Percentiles rank a stretch among this genome's conserved stretches.
These are phyloP conservation scores for Synergus laeviventris DNA, from an alignment of 2,888 invertebrate species.

Conservation along the genomic window DNA sequence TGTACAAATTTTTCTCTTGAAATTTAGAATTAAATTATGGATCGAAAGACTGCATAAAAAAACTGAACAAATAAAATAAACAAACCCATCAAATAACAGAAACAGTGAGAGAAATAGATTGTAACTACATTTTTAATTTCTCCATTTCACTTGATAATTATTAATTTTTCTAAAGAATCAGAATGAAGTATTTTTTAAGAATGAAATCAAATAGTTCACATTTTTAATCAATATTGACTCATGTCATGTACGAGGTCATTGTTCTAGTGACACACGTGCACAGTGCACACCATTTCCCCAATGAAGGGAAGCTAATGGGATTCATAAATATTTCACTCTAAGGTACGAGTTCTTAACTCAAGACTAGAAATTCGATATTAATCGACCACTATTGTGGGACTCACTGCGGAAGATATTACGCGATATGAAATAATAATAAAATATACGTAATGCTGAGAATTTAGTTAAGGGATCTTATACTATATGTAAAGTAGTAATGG, in stretches of 20 bases:
- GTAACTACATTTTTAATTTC: too few species aligned
- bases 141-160: too few species aligned
- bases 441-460: not conserved
- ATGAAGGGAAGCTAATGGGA: not conserved
- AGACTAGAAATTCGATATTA: not conserved
- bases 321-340: not conserved
- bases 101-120: too few species aligned
- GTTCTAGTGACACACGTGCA: slow-evolving; percentile 1
- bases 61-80: too few species aligned
- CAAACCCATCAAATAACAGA: too few species aligned
- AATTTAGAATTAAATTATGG: too few species aligned
- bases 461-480: not conserved
- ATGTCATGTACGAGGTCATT: not conserved
- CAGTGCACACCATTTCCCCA: not conserved
- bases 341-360: not conserved
- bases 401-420: not conserved
- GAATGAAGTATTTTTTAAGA: too few species aligned
- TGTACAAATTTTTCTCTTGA: too few species aligned
- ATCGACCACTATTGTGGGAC: not conserved
- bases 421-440: not conserved
- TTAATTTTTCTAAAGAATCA: too few species aligned
- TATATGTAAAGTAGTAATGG: too few species aligned
- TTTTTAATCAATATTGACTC: not conserved
- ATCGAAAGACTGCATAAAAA: too few species aligned
- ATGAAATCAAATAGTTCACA: not conserved